A percentile compares a stretch with the other conserved stretches of the same genome.
Conservation (phyloP, 2,888 invertebrate genomes). For the Caprella mutica region DNA sequence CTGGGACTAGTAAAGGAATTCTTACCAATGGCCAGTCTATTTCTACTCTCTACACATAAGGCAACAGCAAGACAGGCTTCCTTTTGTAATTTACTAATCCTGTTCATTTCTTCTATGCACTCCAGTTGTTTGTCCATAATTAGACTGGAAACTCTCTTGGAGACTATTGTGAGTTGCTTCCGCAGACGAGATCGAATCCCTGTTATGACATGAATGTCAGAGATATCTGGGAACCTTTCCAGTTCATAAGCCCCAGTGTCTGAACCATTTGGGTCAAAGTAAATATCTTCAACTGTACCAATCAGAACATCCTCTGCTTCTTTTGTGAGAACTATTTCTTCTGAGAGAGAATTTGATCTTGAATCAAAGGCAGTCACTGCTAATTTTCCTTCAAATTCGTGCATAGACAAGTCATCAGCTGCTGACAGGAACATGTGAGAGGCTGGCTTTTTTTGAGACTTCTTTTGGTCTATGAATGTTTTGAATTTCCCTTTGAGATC, state of each 20-base stretch:
- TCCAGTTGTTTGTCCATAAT: constrained; percentile 82
- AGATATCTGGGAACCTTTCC: constrained; percentile 53
- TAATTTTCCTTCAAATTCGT: constrained; percentile 28
- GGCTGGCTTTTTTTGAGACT: constrained; percentile 9
- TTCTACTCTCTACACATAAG: constrained; percentile 59
- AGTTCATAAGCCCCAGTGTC: constrained; percentile 60
- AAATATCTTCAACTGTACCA: constrained; percentile 58
- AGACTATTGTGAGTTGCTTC: constrained; percentile 74
- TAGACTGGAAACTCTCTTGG: constrained; percentile 81
- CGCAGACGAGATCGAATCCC: constrained; percentile 59
- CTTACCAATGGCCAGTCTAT: constrained; percentile 61
- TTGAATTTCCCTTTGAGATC: constrained; percentile 39
- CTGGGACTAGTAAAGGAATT: constrained; percentile 72
- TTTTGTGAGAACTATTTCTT: constrained; percentile 40
- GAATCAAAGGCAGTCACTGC: constrained; percentile 23
- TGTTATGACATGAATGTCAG: constrained; percentile 61
- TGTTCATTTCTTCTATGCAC: constrained; percentile 72
- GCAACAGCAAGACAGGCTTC: constrained; percentile 57
- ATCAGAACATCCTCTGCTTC: constrained; percentile 44
- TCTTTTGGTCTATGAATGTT: constrained; percentile 38
- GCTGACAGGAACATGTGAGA: constrained; percentile 9
- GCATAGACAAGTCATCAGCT: constrained; percentile 8
- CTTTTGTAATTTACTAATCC: constrained; percentile 57
- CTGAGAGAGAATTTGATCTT: constrained; percentile 14
- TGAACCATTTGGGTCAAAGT: constrained; percentile 59